Evolutionary conservation across 2,113 vertebrate genomes (phyloP), one percentile per base, ranked within the genome.

Genomic region (Urocolius indicus): DNA sequence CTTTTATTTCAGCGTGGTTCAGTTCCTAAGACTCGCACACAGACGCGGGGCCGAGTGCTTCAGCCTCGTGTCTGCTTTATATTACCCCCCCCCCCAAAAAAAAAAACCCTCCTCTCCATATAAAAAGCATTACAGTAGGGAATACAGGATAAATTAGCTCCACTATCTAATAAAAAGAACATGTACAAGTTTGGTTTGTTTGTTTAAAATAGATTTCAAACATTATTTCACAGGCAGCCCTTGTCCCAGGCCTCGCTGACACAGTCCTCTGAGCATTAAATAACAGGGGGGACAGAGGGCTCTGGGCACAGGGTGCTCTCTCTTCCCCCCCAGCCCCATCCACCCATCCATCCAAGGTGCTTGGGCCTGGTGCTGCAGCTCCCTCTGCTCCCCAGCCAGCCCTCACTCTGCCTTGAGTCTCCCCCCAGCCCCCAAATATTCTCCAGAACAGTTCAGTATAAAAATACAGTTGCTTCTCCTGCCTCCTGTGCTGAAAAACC

Each of bases 141-240:
- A 91, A 96, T 97, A 97, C 91, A 79, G 96, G 98, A 97, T 98
- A 98, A 98, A 97, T 98, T 97, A 98, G 96, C 97, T 98, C 97
- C 91, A 96, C 91, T 95, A 95, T 94, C 97, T 97, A 97, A 96
- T 58, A 96, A 90, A 86, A 96, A 97, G 95, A 93, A 96, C 96
- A 91, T 94, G 94, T 93, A 97, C 94, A 96, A 12, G 32, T 46
- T 93, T 82, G 48, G 14, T 16, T 65, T 13, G 30, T 52, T 62
- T 94, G 81, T 95, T 94, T 97, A 97, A 98, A 98, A 98, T 98
- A 98, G 93, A 98, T 95, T 97, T 97, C 96, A 69, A 93, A 68
- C 93, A 87, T 43, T 48, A 62, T 87, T 97, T 90, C 93, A 94
- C 89, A 93, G 76, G 1, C 88, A 91, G 84, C 95, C 94, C 89